Base-by-base conservation (phyloP, 2,797 vertebrate genomes). In the Pachyuromys duprasi region DNA sequence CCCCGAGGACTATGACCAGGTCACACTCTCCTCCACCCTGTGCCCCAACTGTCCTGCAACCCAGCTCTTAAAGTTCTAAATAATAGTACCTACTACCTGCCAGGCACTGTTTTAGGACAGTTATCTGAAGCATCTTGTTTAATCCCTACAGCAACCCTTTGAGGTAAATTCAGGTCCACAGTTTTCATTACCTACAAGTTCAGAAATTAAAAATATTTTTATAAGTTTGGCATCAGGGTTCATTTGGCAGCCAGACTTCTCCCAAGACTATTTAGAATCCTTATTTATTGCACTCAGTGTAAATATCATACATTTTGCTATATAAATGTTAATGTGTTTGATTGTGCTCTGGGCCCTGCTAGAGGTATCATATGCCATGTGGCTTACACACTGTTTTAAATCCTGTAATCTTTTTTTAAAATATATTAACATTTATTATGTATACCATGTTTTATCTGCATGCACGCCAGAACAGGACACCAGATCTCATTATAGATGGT, bases 1-100 rank as follows among this genome's bases (percentile, higher is more conserved):
- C 0, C 98, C 99, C 11, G 99, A 99, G 80, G 99, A 99, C 98
- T 99, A 99, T 5, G 99, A 99, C 76, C 99, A 99, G 99, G 99
- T 99, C 98, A 98, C 65, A 39, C 75, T 39, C n/a, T 62, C 57
- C 65, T 63, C 74, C 4, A 62, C 15, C 76, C 69, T 70, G 8
- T 92, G 14, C 55, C n/a, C 24, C 8, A 20, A 7, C 42, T 62
- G 88, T 2, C n/a, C 24, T 57, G 5, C 4, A 82, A 70, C 67
- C 49, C 24, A 86, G 81, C 80, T 91, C 72, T 76, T 94, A 65
- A 53, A 88, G 45, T 91, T 96, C 79, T 93, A 57, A 83, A 22
- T 70, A 70, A 86, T 75, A 31, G 72, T 75, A 69, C 55, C 94
- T 81, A 72, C 9, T 28, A 15, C 24, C 12, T 87, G 24, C 33